Evolutionary conservation across 2,888 invertebrate genomes (phyloP), one percentile per base, ranked within the genome.

Genomic region (Brachypterus glaber): DNA sequence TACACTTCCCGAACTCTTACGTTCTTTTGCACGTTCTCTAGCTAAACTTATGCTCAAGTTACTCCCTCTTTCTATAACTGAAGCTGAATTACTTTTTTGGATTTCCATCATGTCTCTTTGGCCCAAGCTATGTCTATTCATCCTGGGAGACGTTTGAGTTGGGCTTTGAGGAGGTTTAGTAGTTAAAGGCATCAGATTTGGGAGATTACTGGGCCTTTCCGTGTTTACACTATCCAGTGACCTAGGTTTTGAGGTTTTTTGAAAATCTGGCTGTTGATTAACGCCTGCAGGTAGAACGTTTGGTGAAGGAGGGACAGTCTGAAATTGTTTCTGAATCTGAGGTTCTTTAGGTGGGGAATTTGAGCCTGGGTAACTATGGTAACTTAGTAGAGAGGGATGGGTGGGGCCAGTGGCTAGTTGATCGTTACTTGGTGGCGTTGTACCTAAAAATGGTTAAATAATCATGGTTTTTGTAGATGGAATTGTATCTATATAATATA

Each of bases 91-190:
- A 43, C 63, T 64, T 39, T 65, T 64, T 41, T 65, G 64, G 3
- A 65, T 58, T 45, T 62, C 61, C 24, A n/a, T n/a, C n/a, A n/a
- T n/a, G n/a, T 35, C 38, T 26, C 46, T 45, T 36, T 38, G 48
- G 18, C 40, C 41, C 15, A 38, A 32, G 15, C 35, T 29, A 43
- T 63, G 63, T 43, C 66, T 61, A 8, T 65, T 55, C 32, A 68
- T 58, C 31, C 72, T 60, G 3, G 76, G 72, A 8, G 75, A 74
- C 17, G 72, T 66, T 49, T 76, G 75, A 0, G 76, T 75, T 1
- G 79, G 77, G 17, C 79, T 77, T 40, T 78, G 73, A 0, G 79
- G 79, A 14, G 77, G 77, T 55, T 79, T 79, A 5, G 67, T 53
- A 15, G 63, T 60, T 12, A 72, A 50, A 3, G 61, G 60, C 16